Evolutionary conservation across 2,888 invertebrate genomes (phyloP), one percentile per base, ranked within the genome.

Genomic region (Eristalis pertinax): DNA sequence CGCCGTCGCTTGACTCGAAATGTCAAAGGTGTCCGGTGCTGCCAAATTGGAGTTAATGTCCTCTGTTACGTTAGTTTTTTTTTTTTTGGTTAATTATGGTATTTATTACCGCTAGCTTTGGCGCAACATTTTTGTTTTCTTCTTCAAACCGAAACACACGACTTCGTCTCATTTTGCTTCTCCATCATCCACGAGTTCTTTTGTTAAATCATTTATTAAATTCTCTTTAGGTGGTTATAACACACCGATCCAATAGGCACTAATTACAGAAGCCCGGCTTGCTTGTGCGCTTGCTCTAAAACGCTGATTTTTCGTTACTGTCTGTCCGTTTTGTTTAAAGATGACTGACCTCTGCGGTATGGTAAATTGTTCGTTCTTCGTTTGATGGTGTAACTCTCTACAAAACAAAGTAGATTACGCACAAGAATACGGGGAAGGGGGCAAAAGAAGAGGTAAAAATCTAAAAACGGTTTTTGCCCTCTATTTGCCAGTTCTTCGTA

Each of bases 311-410:
- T 29, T 50, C 38, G 32, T 1, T 41, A 1, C 0, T 4, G 1
- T 1, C 32, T 1, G 32, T 10, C 32, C 10, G 32, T 22, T 26
- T 35, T n/a, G 38, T 41, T 22, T 19, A 62, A 82, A 82, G 85
- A 86, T 82, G 82, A 86, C 50, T 86, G 85, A 86, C 82, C 82
- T 78, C 74, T 64, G 70, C 41, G 77, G 77, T 78, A 82, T 82
- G 65, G 70, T 65, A 56, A 63, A 62, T 58, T 60, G n/a, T 50
- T 50, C 8, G 4, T 50, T 50, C 50, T 50, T 8, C 19, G 43
- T 24, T 68, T 65, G 26, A 8, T 64, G 56, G 24, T 80, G 67
- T 56, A 73, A 69, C 50, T 70, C 65, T 41, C 32, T 5, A 32
- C 4, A 32, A 15, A 62, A 64, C 58, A 26, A 24, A 64, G 43